A percentile compares a stretch with the other conserved stretches of the same genome.
Evolutionary conservation across 2,888 invertebrate genomes (phyloP).

Genomic region (Lepidochrysops patricia): DNA sequence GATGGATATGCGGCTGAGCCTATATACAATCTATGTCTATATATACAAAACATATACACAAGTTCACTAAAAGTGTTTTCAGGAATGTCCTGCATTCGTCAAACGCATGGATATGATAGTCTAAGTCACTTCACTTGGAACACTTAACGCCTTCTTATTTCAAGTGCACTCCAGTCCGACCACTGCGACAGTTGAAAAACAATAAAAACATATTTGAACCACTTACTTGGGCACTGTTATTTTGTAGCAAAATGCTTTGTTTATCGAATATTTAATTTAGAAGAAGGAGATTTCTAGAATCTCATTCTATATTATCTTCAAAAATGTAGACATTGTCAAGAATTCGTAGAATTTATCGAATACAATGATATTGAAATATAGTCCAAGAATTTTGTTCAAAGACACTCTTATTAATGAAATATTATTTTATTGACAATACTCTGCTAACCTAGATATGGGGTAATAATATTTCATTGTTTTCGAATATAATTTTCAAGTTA

Average conservation of each 20-base stretch:
- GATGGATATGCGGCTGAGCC: constrained; percentile 68
- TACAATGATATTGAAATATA: neutral
- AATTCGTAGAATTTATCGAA: neutral
- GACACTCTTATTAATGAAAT: neutral
- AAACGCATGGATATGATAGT: constrained; percentile 25
- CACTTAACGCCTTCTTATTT: constrained; percentile 27
- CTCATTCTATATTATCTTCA: neutral
- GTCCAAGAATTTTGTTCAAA: neutral
- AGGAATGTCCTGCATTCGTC: constrained; percentile 23
- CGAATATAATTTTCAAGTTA: neutral
- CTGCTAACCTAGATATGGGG: neutral
- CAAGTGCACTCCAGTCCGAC: constrained; percentile 18
- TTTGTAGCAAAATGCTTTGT: neutral
- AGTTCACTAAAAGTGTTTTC: constrained; percentile 30
- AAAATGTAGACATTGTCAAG: neutral
- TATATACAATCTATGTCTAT: constrained; percentile 30
- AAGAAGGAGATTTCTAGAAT: neutral
- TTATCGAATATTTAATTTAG: neutral
- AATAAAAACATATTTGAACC: constrained; percentile 10
- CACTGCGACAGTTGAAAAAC: constrained; percentile 16
- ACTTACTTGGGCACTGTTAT: neutral
- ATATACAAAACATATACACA: constrained; percentile 52
- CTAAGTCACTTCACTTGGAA: constrained; percentile 21
- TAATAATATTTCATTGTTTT: neutral
- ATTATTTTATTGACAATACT: neutral